A percentile compares a stretch with the other conserved stretches of the same genome.
These are phyloP conservation scores for Sebastes baramenuke DNA, from an alignment of 2,797 vertebrate genomes.

Conservation along the genomic window DNA sequence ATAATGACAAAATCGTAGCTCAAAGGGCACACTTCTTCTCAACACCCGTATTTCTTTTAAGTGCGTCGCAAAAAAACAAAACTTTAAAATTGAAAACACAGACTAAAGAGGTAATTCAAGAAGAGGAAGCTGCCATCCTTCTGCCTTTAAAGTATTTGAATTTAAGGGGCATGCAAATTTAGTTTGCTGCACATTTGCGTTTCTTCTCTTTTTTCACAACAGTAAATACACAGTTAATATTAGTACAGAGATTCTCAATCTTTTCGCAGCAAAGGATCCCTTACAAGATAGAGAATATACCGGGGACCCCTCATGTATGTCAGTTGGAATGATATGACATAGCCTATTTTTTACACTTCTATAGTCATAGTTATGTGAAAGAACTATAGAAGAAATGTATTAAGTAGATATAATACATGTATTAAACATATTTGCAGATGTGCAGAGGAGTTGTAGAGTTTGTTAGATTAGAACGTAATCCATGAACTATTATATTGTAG, in stretches of 20 bases:
- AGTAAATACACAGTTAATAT: not conserved
- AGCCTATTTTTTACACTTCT: not conserved
- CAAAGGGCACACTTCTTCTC: not conserved
- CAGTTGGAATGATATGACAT: not conserved
- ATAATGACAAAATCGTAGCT: not conserved
- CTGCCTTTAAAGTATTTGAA: not conserved
- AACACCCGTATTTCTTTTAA: not conserved
- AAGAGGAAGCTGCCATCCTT: not conserved
- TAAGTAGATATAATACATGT: too few species aligned
- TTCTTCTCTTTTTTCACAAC: not conserved
- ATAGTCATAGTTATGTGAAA: too few species aligned
- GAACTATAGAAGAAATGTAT: too few species aligned
- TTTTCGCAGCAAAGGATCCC: not conserved
- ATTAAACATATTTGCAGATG: too few species aligned
- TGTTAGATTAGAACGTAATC: too few species aligned
- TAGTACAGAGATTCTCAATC: too few species aligned
- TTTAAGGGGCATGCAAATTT: not conserved
- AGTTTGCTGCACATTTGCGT: not conserved
- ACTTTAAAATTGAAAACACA: not conserved
- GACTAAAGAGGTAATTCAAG: not conserved
- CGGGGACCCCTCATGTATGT: not conserved
- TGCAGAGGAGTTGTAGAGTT: too few species aligned
- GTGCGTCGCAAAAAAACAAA: not conserved
- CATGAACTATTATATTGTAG: too few species aligned
- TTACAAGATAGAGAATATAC: not conserved